These are phyloP conservation scores for Crioceris asparagi DNA, from an alignment of 2,888 invertebrate species.

Conservation along the genomic window DNA sequence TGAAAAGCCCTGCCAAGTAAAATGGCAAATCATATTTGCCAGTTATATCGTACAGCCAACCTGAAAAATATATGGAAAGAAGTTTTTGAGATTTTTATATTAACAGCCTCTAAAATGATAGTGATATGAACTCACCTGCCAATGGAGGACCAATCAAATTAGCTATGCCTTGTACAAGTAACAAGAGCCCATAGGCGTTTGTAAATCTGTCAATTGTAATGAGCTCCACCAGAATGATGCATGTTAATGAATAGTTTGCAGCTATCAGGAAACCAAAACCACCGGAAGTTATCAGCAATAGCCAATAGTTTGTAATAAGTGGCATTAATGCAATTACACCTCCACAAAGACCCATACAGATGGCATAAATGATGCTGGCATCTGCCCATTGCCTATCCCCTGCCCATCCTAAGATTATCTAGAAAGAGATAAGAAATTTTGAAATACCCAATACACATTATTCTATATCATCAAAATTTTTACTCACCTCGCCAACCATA, in stretches of 20 bases:
- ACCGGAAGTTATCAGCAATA: conserved; percentile 56
- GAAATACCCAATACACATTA: not conserved
- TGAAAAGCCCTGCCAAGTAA: conserved; percentile 71
- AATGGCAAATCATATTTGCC: conserved; percentile 69
- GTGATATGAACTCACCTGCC: conserved; percentile 52
- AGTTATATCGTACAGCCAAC: conserved; percentile 72
- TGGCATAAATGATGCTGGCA: conserved; percentile 68
- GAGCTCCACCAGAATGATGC: conserved; percentile 80
- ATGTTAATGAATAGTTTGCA: conserved; percentile 84
- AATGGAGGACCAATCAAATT: conserved; percentile 84
- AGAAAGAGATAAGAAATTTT: conserved; percentile 23
- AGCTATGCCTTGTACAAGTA: conserved; percentile 82
- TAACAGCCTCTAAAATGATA: not conserved
- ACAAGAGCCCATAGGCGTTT: conserved; percentile 78
- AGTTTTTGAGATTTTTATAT: not conserved
- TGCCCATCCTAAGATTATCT: conserved; percentile 78
- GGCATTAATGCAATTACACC: conserved; percentile 57
- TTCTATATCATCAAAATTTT: too few species aligned
- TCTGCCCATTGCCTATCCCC: conserved; percentile 75
- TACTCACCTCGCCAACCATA: conserved; percentile 74
- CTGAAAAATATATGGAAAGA: conserved; percentile 37
- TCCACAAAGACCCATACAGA: conserved; percentile 66
- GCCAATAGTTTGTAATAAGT: conserved; percentile 43
- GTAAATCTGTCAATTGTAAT: conserved; percentile 86
- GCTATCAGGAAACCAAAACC: conserved; percentile 83